phyloP scores from a whole-genome alignment of 2,888 invertebrate genomes.

The Agriopis aurantiaria region DNA sequence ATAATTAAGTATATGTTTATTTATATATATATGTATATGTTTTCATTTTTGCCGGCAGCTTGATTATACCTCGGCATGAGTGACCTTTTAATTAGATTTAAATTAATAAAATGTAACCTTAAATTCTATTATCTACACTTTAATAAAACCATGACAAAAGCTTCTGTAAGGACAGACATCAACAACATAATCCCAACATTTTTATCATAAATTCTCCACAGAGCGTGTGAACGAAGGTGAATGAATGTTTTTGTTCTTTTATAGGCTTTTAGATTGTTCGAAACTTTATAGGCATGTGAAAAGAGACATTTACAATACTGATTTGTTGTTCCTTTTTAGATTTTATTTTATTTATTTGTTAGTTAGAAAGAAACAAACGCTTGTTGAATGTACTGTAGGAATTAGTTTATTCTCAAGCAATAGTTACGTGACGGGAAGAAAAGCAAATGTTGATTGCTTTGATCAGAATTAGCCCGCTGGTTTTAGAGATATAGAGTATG shows the following conservation, averaged over 20 bases:
- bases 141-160: conserved; percentile 5
- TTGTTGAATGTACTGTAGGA: not conserved
- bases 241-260: conserved; percentile 24
- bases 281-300: conserved; percentile 32
- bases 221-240: conserved; percentile 35
- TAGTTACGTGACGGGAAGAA: not conserved
- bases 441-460: not conserved
- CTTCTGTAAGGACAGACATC: not conserved
- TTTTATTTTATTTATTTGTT: not conserved
- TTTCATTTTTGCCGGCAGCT: too few relatives aligned
- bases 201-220: not conserved
- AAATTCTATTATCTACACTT: not conserved
- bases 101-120: not conserved
- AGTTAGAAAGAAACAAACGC: not conserved
- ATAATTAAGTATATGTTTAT: too few relatives aligned
- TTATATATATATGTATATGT: too few relatives aligned
- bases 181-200: not conserved
- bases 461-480: not conserved
- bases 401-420: not conserved
- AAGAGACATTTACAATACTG: not conserved
- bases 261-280: conserved; percentile 15
- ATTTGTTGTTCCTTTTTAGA: not conserved
- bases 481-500: too few relatives aligned
- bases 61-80: too few relatives aligned
- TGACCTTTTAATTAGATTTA: not conserved